These are phyloP conservation scores for Aspidoscelis tigris DNA, from an alignment of 2,113 vertebrate species.

Conservation along the genomic window DNA sequence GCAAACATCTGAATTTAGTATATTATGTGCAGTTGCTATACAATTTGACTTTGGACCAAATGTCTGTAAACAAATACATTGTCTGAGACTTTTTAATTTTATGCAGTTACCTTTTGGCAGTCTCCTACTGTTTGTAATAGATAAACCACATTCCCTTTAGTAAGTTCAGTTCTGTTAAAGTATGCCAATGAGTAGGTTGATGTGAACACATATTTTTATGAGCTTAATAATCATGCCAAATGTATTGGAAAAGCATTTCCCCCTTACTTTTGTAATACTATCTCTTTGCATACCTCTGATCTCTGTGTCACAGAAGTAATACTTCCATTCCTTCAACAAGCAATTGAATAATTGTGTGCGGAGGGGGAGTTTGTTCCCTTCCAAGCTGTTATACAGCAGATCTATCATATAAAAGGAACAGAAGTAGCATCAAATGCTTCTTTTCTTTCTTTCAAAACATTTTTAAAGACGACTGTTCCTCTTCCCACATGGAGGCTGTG, in stretches of 20 bases:
- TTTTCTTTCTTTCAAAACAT: too few species aligned
- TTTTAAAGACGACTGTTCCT: too few species aligned
- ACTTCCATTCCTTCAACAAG: not conserved
- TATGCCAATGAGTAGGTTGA: not conserved
- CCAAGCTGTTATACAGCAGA: not conserved
- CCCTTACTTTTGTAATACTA: not conserved
- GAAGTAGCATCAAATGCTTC: too few species aligned
- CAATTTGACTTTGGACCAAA: not conserved
- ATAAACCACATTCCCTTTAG: not conserved
- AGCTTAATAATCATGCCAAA: slow-evolving; percentile 11
- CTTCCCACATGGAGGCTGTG: too few species aligned
- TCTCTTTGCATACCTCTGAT: not conserved
- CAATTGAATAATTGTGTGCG: slow-evolving; percentile 5
- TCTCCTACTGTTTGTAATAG: not conserved
- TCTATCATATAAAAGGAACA: not conserved
- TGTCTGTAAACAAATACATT: not conserved
- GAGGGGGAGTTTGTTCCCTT: not conserved
- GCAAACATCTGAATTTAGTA: not conserved
- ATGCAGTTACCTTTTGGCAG: not conserved
- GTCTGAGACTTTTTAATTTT: not conserved
- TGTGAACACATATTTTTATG: not conserved
- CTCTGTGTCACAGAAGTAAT: not conserved
- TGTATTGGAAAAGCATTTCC: slow-evolving; percentile 1
- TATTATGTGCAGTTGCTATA: not conserved
- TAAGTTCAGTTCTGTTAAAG: not conserved